Evolutionary conservation across 2,797 vertebrate species (phyloP), one percentile per base, ranked within the genome.

Genomic region (Tauraco hartlaubi): DNA sequence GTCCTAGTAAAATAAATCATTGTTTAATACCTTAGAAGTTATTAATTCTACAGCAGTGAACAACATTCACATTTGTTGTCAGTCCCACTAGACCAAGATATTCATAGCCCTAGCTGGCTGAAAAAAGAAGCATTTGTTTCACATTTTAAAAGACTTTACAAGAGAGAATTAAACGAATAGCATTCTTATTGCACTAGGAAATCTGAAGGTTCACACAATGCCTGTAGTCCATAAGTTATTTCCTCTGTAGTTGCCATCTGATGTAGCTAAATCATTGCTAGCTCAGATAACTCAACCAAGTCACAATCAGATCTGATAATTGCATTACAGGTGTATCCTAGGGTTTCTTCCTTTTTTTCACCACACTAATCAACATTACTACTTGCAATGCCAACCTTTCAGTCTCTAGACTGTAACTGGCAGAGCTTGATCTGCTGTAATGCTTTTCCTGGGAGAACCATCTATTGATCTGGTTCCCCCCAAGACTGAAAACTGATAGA

Each of bases 1-100:
- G 35, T 51, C 19, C 62, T 31, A 39, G 49, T 58, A 75, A 90
- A 86, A 84, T 61, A 84, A 78, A 86, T 84, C 35, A 39, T 41
- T 26, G 35, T 88, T 81, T 84, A 72, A 78, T 90, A 69, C 13
- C 43, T 84, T 48, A 79, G 62, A 72, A 86, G 44, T 43, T 81
- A 78, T 55, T 85, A 74, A 72, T 88, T 90, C 71, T 88, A 81
- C 54, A 79, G 29, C 75, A 91, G 29, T 64, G 55, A 87, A 64
- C 22, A 91, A 37, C 15, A 21, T 66, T 77, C 74, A 46, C 21
- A 35, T 90, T 95, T 85, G 33, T 61, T 83, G 26, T 44, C 29
- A 43, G 46, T 88, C 54, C 64, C 82, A 77, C 12, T 44, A 78
- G 68, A 72, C 15, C 2, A 14, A 85, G 44, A 49, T 31, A 74